Evolutionary conservation across 2,888 invertebrate species (phyloP), one percentile per base, ranked within the genome.

Genomic region (Eristalis tenax): DNA sequence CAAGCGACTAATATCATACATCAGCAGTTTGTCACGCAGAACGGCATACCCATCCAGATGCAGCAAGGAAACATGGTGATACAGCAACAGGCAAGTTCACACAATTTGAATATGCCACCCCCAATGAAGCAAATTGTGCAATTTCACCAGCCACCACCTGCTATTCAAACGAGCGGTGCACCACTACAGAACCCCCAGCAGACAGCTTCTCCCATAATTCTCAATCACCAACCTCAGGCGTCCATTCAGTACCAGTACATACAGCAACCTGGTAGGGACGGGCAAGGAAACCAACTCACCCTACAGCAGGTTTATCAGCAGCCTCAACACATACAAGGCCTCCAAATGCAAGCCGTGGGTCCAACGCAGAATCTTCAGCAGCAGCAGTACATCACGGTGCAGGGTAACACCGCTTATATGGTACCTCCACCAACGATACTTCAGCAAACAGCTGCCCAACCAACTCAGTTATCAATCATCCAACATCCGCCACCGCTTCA

Each of bases 401-500:
- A 90, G 28, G 90, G 90, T 0, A 90, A 89, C 64, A 89, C 90
- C 6, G 89, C 90, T 0, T 90, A 89, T 56, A 90, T 90, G 90
- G 85, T 90, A 65, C 90, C 90, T 8, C 90, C 90, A 10, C 89
- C 90, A 35, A 90, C 90, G 65, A 88, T 90, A 61, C 89, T 89
- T n/a, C 89, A 89, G 35, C 89, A 89, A 56, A 69, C 87, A 8
- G 83, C 69, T 2, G 32, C 69, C 0, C 89, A 85, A 4, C 88
- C 78, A 1, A 76, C 89, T 1, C 89, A 89, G 59, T 28, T 87
- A 0, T 89, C 89, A 1, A 88, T 89, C 50, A 89, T 89, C 43
- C 89, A 89, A 75, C 86, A 88, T 26, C 77, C 88, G 10, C 89
- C 88, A 4, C 75, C 88, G 1, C 23, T 87, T 35, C 89, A 88